phyloP scores from a whole-genome alignment of 2,888 invertebrate species.

The Agapostemon virescens region DNA sequence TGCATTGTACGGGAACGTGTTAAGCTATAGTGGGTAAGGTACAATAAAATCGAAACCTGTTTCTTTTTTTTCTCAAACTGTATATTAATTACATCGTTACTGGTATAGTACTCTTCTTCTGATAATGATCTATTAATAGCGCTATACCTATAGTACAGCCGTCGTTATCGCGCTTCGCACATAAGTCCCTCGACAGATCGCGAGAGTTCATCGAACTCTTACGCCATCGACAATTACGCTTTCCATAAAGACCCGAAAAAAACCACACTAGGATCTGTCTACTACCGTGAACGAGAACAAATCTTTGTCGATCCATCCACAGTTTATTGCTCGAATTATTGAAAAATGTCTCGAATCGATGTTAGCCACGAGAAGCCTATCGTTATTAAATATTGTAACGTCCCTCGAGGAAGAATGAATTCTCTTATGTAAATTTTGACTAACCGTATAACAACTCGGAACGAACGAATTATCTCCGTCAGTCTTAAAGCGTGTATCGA shows the following conservation, averaged over 20 bases:
- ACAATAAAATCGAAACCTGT: neutral
- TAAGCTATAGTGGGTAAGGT: neutral
- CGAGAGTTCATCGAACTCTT: constrained; percentile 18
- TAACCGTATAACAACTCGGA: neutral
- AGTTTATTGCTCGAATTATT: neutral
- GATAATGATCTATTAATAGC: constrained; percentile 63
- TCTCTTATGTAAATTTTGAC: neutral
- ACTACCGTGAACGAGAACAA: neutral
- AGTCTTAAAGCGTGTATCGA: neutral
- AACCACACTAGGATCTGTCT: neutral
- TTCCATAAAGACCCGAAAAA: neutral
- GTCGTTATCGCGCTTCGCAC: constrained; percentile 60
- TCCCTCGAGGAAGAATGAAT: neutral
- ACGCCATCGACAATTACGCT: neutral
- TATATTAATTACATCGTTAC: constrained; percentile 64
- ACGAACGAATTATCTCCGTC: neutral
- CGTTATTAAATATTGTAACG: neutral
- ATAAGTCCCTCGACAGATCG: constrained; percentile 31
- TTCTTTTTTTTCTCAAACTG: constrained; percentile 54
- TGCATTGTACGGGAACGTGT: neutral
- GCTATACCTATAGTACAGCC: constrained; percentile 57
- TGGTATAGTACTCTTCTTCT: constrained; percentile 50
- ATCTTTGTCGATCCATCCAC: neutral
- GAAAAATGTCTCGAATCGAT: no score
- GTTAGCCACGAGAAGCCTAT: no score